Percentiles rank a stretch among this genome's conserved stretches.
Conservation (phyloP, 2,888 invertebrate genomes). For the Xanthorhoe spadicearia region DNA sequence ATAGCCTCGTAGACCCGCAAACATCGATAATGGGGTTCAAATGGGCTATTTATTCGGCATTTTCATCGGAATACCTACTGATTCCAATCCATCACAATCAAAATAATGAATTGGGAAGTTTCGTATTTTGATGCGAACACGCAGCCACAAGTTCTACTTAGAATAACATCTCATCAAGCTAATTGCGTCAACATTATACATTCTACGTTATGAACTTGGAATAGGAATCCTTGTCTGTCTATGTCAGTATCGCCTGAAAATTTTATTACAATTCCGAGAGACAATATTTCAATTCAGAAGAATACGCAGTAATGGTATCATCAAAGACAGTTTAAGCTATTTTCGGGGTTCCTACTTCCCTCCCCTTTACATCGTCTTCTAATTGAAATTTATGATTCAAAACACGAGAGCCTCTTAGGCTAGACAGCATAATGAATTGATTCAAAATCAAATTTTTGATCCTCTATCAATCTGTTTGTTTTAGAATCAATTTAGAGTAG, state of each 20-base stretch:
- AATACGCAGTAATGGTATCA: conserved; percentile 42
- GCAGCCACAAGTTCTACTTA: neutral
- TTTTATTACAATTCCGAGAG: conserved; percentile 37
- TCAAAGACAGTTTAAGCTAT: conserved; percentile 47
- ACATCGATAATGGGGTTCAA: conserved; percentile 48
- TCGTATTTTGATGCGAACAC: neutral
- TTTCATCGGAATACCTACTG: conserved; percentile 15
- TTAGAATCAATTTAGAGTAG: neutral
- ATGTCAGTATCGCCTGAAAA: conserved; percentile 1
- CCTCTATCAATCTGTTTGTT: conserved; percentile 1
- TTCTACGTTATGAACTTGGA: neutral
- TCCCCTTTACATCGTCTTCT: conserved; percentile 43
- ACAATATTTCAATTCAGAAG: conserved; percentile 38
- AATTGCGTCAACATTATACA: neutral
- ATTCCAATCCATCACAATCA: conserved; percentile 23
- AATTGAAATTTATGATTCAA: conserved; percentile 47
- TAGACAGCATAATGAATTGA: conserved; percentile 42
- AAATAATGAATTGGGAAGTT: neutral
- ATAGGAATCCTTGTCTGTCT: neutral
- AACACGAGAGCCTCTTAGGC: conserved; percentile 37
- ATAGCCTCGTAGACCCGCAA: conserved; percentile 53
- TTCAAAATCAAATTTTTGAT: conserved; percentile 32
- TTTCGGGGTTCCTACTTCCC: conserved; percentile 33
- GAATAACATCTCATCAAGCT: neutral
- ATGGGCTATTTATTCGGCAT: conserved; percentile 25